Evolutionary conservation across 2,113 vertebrate genomes (phyloP), one percentile per base, ranked within the genome.

Genomic region (Tringa solitaria): DNA sequence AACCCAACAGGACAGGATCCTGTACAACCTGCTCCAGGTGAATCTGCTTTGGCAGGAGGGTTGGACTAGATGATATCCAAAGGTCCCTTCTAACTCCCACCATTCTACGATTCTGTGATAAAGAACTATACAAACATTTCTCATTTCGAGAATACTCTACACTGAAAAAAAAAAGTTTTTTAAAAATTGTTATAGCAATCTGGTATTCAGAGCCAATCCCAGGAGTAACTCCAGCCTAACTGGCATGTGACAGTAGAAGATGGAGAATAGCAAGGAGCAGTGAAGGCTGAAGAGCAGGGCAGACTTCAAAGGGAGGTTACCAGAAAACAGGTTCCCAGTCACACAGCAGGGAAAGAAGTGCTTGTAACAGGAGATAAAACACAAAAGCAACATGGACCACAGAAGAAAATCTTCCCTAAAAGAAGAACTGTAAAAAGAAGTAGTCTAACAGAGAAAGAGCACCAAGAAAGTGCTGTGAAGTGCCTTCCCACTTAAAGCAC

Each of bases 101-200:
- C 15, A 37, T 37, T 37, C n/a, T 26, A 24, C 11, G 6, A 37
- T 60, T 60, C 32, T 32, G 30, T 32, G 20, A 33, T 33, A 3
- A 6, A 37, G 26, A 14, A 11, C 9, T 26, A 19, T 1, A 10
- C 6, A 2, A 33, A 54, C 24, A 27, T 8, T 1, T 5, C 27
- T 15, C 4, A 1, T 70, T 61, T 18, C 39, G 72, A 68, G 67
- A 32, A 11, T 19, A 84, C 26, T 4, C 18, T 39, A 27, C 20
- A 1, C 2, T 3, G 9, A 61, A n/a, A 23, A 56, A 23, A 56
- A 33, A 35, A 18, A 50, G 30, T 7, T 54, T 33, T 16, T 2
- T 21, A 32, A 59, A 13, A 24, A 41, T 22, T 8, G 4, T 17
- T 59, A 4, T 17, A 51, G 30, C 12, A 50, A 21, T 28, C 21